Base-by-base conservation (phyloP, 2,113 vertebrate genomes). In the Megaptera novaeangliae region DNA sequence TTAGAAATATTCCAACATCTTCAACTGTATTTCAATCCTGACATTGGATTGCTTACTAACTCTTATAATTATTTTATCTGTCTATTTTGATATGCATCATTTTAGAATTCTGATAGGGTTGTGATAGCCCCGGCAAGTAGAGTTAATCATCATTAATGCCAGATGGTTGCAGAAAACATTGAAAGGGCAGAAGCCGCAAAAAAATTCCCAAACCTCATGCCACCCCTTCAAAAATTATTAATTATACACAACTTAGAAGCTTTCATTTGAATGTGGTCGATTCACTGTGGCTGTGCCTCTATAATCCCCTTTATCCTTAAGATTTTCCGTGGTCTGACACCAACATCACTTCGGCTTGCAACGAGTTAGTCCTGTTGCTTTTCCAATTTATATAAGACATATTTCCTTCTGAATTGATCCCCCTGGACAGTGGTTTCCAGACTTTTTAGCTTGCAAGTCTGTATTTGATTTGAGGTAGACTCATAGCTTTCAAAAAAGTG, bases 121-220 rank as follows among this genome's bases (percentile, higher is more conserved):
- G 17, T 36, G n/a, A 61, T 66, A 68, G 25, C 21, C 66, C 66
- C 5, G 9, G 84, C 71, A 61, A 88, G 21, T 66, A 80, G 36
- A 92, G 69, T 95, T 87, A 71, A 77, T 80, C 52, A 77, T 46
- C 34, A 64, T 57, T 91, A 68, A 72, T 77, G 36, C 63, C 88
- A 95, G 88, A 94, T 91, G 82, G 80, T 52, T 95, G 55, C 41
- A 89, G 59, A 91, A 75, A 96, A 95, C 29, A 93, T 21, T 68
- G 36, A 91, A 96, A 82, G 36, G 61, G 61, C 29, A 90, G 46
- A 95, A 82, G 15, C 34, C 59, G 59, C 36, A 66, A 52, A 92
- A 77, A 80, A 90, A 49, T 27, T 8, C 34, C 72, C 74, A 72
- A 82, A 77, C 20, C 36, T 91, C 64, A 91, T 78, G 18, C 31